Conservation (phyloP, 2,888 invertebrate genomes). For the Agrochola litura region DNA sequence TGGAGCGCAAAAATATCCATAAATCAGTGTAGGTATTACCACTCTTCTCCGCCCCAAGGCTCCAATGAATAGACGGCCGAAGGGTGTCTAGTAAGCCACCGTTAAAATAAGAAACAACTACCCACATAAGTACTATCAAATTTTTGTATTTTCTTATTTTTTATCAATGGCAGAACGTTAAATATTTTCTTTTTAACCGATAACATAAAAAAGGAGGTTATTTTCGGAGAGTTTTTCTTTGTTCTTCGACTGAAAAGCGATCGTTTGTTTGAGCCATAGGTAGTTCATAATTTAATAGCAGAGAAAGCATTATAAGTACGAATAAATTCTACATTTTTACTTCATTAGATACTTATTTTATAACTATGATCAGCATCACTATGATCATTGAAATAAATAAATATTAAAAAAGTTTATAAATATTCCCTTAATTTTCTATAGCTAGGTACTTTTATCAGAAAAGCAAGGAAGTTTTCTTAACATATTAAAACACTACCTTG, state of each 20-base stretch:
- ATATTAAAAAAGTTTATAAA: conserved; percentile 2
- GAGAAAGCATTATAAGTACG: conserved; percentile 28
- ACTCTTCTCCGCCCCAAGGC: not conserved
- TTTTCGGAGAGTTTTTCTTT: not conserved
- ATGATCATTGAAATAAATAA: conserved; percentile 41
- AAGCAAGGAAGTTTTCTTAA: conserved; percentile 45
- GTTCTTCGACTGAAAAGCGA: not conserved
- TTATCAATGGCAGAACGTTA: not conserved
- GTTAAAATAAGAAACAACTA: not conserved
- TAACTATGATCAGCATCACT: conserved; percentile 13
- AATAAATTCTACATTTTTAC: conserved; percentile 20
- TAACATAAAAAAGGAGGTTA: not conserved
- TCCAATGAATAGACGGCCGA: not conserved
- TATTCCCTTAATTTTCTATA: conserved; percentile 3
- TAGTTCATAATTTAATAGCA: conserved; percentile 37
- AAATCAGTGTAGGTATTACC: not conserved
- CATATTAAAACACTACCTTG: conserved; percentile 48
- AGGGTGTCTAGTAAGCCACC: not conserved
- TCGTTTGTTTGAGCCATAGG: conserved; percentile 2
- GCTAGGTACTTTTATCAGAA: not conserved
- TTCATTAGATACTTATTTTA: conserved; percentile 26
- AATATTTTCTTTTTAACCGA: not conserved
- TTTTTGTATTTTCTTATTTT: not conserved
- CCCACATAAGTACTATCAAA: not conserved
- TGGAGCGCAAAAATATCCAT: not conserved